These are phyloP conservation scores for Arrhamphus sclerolepis DNA, from an alignment of 2,797 vertebrate species.

Conservation along the genomic window DNA sequence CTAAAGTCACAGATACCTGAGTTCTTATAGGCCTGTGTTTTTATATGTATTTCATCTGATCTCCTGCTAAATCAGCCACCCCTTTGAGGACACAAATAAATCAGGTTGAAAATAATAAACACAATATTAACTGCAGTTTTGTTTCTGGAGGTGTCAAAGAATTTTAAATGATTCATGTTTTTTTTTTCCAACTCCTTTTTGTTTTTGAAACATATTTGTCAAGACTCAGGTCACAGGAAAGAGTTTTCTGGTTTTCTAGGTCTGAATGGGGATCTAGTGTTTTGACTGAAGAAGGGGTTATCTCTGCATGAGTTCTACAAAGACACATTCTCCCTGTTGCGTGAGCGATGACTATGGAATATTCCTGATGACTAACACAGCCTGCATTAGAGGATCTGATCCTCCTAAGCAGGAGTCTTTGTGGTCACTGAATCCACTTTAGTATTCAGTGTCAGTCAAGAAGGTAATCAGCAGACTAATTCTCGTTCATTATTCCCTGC, in stretches of 20 bases:
- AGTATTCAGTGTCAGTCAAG: conserved; percentile 49
- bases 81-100: no score
- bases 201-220: neutral
- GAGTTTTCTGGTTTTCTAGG: conserved; percentile 54
- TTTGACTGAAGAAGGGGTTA: conserved; percentile 43
- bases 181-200: neutral
- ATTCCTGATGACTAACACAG: conserved; percentile 68
- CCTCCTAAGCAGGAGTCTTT: conserved; percentile 34
- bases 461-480: neutral
- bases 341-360: conserved; percentile 59
- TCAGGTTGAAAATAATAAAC: neutral
- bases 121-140: neutral
- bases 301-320: conserved; percentile 17
- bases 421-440: conserved; percentile 49
- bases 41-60: neutral
- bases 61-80: no score
- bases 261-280: conserved; percentile 50
- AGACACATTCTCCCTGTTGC: conserved; percentile 38
- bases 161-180: no score
- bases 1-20: neutral
- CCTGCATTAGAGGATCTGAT: conserved; percentile 44
- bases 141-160: no score
- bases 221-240: conserved; percentile 8
- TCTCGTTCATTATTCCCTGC: neutral
- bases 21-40: neutral